Percentiles rank a stretch among this genome's conserved stretches.
Conservation (phyloP, 2,113 vertebrate species). For the Emydura subglobosa region DNA sequence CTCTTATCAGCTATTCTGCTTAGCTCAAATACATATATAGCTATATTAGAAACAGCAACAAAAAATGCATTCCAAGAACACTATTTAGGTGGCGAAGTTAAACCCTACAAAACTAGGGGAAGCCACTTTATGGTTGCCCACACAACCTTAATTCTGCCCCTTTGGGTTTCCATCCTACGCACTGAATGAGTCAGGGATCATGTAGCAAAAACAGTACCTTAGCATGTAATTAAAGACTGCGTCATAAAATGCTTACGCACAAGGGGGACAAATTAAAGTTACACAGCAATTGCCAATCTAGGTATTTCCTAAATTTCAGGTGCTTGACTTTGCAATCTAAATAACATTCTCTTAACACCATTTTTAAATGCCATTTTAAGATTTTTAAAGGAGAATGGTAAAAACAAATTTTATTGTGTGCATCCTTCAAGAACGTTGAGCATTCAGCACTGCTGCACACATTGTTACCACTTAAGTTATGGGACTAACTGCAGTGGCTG, state of each 20-base stretch:
- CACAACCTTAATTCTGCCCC: neutral
- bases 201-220: neutral
- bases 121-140: neutral
- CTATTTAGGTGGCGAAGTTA: neutral
- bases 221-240: neutral
- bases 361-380: neutral
- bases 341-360: neutral
- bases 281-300: neutral
- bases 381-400: neutral
- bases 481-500: neutral
- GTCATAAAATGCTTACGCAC: neutral
- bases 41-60: neutral
- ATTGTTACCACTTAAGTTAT: neutral
- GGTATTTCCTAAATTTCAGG: neutral
- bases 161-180: neutral
- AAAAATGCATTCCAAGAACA: neutral
- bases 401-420: neutral
- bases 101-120: neutral
- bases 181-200: neutral
- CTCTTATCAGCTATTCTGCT: neutral
- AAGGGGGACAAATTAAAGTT: neutral
- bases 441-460: neutral
- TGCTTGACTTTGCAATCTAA: neutral
- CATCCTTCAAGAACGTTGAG: neutral
- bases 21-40: neutral